phyloP scores from a whole-genome alignment of 2,888 invertebrate species.

The Dysmachus trigonus region DNA sequence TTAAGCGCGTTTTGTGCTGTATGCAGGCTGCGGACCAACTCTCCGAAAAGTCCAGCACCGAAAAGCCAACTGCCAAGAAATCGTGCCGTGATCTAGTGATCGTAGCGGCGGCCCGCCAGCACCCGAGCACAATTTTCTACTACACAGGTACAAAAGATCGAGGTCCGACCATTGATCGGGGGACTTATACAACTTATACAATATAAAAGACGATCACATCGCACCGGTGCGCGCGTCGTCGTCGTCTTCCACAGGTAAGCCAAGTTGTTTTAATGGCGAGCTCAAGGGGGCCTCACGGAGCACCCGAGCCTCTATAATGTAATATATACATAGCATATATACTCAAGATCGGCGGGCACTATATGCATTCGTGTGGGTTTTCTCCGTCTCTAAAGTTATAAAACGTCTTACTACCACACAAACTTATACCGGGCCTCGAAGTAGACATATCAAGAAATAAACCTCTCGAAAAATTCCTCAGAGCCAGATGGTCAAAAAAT shows the following conservation, averaged over 20 bases:
- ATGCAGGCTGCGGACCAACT: constrained; percentile 22
- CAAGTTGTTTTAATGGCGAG: constrained; percentile 3
- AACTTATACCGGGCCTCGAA: background rate
- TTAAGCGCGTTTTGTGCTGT: constrained; percentile 17
- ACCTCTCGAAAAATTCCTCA: constrained; percentile 49
- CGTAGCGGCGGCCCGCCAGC: background rate
- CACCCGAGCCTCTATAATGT: background rate
- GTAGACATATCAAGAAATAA: background rate
- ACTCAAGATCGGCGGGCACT: background rate
- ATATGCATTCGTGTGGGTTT: background rate
- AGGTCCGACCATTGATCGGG: background rate
- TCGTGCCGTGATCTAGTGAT: constrained; percentile 36
- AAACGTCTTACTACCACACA: background rate
- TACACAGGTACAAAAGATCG: constrained; percentile 12
- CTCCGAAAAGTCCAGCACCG: constrained; percentile 42
- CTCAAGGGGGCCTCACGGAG: background rate
- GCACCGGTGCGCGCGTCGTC: background rate
- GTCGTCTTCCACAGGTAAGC: background rate
- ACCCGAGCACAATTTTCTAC: constrained; percentile 18
- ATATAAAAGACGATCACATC: background rate
- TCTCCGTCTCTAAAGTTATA: background rate
- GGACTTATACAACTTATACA: constrained; percentile 14
- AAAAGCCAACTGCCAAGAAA: constrained; percentile 43
- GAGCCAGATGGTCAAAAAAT: constrained; percentile 51
- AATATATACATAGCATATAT: no score